phyloP scores from a whole-genome alignment of 37 sponge, comb jelly and placozoan species.

The Theonella swinhoei region DNA sequence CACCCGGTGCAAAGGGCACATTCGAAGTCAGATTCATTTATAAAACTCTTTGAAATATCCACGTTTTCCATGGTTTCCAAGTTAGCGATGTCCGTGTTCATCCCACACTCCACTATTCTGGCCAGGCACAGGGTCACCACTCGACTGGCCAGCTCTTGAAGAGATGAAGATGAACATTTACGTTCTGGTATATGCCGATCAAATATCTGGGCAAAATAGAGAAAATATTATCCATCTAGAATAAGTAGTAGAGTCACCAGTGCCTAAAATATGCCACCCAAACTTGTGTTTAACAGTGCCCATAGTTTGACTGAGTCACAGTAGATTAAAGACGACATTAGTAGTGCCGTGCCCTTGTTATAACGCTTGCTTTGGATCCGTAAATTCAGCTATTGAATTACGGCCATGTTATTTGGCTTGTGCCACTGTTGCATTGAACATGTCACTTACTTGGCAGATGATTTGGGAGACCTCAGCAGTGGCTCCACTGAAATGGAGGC shows the following conservation, averaged over 20 bases:
- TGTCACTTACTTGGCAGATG: not conserved
- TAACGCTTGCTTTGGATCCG: too few relatives aligned
- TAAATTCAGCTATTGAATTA: too few relatives aligned
- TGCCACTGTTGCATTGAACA: too few relatives aligned
- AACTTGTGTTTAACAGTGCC: too few relatives aligned
- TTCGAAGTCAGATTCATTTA: constrained; percentile 53
- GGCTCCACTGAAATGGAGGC: constrained; percentile 48
- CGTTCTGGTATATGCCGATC: not conserved
- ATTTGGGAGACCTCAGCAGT: not conserved
- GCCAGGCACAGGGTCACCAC: not conserved
- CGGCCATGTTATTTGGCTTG: too few relatives aligned
- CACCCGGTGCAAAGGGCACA: constrained; percentile 71
- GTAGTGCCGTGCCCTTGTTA: too few relatives aligned
- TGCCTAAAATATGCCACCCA: too few relatives aligned
- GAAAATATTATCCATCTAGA: not conserved
- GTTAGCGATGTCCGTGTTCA: not conserved
- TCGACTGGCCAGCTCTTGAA: not conserved
- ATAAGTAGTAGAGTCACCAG: too few relatives aligned
- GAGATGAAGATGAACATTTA: not conserved
- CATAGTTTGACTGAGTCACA: too few relatives aligned
- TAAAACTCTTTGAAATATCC: not conserved
- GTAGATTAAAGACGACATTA: too few relatives aligned
- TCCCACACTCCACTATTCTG: not conserved
- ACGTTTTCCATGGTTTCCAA: not conserved
- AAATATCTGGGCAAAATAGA: not conserved